Base-by-base conservation (phyloP, 2,888 invertebrate genomes). In the Eilema depressum region DNA sequence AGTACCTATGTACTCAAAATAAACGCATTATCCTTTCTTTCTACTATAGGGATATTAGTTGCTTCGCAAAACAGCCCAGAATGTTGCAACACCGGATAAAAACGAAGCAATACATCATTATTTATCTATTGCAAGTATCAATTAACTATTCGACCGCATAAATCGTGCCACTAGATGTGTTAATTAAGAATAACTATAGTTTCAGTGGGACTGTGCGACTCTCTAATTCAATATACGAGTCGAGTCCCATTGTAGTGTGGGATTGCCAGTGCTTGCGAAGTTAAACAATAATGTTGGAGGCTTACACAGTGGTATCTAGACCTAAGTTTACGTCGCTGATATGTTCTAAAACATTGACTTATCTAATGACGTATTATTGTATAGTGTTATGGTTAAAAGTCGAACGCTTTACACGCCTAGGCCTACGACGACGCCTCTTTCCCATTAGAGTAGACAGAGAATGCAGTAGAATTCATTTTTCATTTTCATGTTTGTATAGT, bases 161-260 rank as follows among this genome's bases (percentile, higher is more conserved):
- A 74, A 87, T 88, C 86, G 84, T 88, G 86, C 85, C 87, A 85
- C 89, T 89, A 88, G 86, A 87, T n/a, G n/a, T n/a, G 89, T 89
- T 91, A 92, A 92, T 91, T 87, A 90, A 85, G 89, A 90, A 90
- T 90, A 86, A 91, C 92, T 90, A 91, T 91, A 90, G 89, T 86
- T 90, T 89, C 83, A 85, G 84, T 65, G 8, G 8, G 33, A 33
- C 33, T 33, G 72, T 33, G 72, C 81, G 74, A 81, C 92, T 92
- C 91, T 92, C 91, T 92, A 91, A 90, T 89, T 88, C 89, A 86
- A 68, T 77, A 80, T 76, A 77, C 71, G 60, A 68, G 69, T 73
- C 64, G 60, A 33, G 23, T 0, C 62, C 3, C 41, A 41, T 41
- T 41, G 25, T 41, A 28, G 33, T 14, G 37, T 33, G 10, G 65